Evolutionary conservation across 2,888 invertebrate species (phyloP).

Genomic region (Calameuta pallipes): DNA sequence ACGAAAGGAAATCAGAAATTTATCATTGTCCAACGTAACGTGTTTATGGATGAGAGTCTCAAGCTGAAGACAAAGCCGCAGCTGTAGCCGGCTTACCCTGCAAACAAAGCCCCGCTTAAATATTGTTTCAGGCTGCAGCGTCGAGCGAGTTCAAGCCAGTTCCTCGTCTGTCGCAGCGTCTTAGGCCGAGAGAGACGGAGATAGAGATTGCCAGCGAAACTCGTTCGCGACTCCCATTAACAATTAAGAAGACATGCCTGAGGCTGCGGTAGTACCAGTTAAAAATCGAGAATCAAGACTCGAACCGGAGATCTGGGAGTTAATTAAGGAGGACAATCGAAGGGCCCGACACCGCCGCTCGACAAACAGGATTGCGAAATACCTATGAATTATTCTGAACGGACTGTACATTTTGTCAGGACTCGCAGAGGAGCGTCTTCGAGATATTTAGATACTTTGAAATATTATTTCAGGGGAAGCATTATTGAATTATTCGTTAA

Average conservation of each 20-base stretch:
- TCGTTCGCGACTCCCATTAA: constrained; percentile 45
- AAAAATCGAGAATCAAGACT: constrained; percentile 12
- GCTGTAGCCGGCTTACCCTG: background rate
- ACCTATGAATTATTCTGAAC: background rate
- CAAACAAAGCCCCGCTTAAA: constrained; percentile 21
- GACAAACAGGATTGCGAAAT: background rate
- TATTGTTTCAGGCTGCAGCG: constrained; percentile 25
- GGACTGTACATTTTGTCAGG: background rate
- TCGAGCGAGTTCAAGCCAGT: background rate
- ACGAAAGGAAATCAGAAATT: background rate
- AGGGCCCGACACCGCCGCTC: background rate
- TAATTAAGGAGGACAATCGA: constrained; percentile 47
- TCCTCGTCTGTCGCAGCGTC: background rate
- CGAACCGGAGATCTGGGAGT: constrained; percentile 22
- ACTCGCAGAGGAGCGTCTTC: background rate
- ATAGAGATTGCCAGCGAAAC: constrained; percentile 24
- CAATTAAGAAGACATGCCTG: constrained; percentile 44
- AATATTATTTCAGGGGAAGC: background rate
- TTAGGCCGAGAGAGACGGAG: background rate
- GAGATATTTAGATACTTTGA: background rate
- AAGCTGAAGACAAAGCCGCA: background rate
- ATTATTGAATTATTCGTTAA: background rate
- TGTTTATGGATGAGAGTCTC: background rate
- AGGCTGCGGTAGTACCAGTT: background rate
- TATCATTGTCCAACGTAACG: background rate